Evolutionary conservation across 2,113 vertebrate species (phyloP).

Genomic region (Pseudorectes ferrugineus): DNA sequence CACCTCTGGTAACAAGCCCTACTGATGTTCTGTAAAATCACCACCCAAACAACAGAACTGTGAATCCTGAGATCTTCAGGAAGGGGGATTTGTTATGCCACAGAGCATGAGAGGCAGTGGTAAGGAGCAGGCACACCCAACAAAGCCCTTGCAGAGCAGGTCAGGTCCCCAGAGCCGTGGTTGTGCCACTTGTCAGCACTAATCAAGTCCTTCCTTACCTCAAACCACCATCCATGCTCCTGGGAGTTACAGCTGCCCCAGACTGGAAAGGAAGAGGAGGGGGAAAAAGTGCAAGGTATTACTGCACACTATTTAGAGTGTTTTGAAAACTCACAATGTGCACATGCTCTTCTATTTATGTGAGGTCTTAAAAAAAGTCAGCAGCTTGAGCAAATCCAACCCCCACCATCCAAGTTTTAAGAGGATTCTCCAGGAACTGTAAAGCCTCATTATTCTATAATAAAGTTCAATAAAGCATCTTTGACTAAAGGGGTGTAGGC

Average conservation of each 20-base stretch:
- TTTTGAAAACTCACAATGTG: neutral
- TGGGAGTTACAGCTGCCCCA: neutral
- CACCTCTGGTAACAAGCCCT: neutral
- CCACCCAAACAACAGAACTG: neutral
- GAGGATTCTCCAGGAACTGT: neutral
- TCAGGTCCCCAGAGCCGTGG: neutral
- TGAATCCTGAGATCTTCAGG: neutral
- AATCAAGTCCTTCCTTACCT: neutral
- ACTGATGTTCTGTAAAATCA: neutral
- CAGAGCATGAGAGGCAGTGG: neutral
- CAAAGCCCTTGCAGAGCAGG: neutral
- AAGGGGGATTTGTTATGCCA: neutral
- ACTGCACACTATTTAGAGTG: neutral
- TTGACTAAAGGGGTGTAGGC: neutral
- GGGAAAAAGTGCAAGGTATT: neutral
- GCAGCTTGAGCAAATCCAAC: neutral
- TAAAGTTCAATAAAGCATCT: neutral
- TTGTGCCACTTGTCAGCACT: neutral
- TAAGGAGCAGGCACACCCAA: neutral
- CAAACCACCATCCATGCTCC: neutral
- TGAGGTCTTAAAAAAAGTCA: neutral
- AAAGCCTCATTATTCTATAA: neutral
- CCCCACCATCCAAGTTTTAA: neutral
- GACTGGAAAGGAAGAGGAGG: neutral
- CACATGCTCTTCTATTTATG: rapidly evolving